Conservation (phyloP, 2,113 vertebrate species). For the Saccopteryx bilineata region DNA sequence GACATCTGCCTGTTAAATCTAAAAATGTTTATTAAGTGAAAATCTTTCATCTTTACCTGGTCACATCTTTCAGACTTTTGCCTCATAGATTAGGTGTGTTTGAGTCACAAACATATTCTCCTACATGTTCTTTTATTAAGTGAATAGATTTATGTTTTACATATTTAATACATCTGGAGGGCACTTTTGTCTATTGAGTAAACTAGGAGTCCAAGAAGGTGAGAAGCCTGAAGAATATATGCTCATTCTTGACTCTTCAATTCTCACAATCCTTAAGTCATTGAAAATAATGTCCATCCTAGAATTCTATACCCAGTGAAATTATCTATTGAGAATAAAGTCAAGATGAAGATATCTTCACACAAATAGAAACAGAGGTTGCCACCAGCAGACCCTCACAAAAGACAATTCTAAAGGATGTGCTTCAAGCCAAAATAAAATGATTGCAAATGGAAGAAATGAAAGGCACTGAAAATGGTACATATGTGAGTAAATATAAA, state of each 20-base stretch:
- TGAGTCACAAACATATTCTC: neutral
- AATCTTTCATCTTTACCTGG: neutral
- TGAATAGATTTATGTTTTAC: constrained; percentile 7
- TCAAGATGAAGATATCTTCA: neutral
- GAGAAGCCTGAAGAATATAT: constrained; percentile 17
- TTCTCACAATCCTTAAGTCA: neutral
- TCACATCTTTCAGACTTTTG: neutral
- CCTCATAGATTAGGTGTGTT: neutral
- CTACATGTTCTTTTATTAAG: constrained; percentile 2
- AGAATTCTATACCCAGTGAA: constrained; percentile 35
- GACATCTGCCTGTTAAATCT: neutral
- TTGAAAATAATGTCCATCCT: constrained; percentile 19
- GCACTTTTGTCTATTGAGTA: neutral
- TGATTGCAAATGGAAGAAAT: neutral
- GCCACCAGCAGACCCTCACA: neutral
- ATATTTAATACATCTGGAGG: neutral
- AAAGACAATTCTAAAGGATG: neutral
- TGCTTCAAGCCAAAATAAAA: neutral
- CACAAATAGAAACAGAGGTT: neutral
- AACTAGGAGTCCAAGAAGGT: neutral
- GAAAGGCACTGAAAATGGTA: neutral
- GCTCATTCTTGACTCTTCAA: neutral
- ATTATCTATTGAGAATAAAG: constrained; percentile 26
- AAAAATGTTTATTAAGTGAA: neutral
- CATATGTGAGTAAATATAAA: neutral